Conservation (phyloP, 1,140 invertebrate genomes). For the Schlechtendalia chinensis region DNA sequence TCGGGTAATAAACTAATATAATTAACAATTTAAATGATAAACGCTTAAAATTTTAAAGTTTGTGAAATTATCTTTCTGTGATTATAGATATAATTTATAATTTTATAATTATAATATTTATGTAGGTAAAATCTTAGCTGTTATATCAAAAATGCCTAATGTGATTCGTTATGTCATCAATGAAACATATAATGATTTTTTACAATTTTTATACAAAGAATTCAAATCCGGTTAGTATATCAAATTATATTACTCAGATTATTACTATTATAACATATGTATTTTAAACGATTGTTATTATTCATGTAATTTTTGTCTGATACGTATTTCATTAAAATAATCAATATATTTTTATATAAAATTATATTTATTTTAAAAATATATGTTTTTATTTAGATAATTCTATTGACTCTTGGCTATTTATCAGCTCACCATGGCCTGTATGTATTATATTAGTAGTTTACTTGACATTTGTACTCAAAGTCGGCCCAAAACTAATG, state of each 20-base stretch:
- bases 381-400: conserved; percentile 60
- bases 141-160: neutral
- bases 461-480: conserved; percentile 69
- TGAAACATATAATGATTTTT: neutral
- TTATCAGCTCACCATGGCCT: conserved; percentile 64
- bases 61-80: no score
- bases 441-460: conserved; percentile 61
- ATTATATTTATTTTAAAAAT: neutral
- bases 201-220: neutral
- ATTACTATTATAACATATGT: no score
- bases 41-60: no score
- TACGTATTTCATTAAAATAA: neutral
- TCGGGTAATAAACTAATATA: no score
- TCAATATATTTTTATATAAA: neutral
- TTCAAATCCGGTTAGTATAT: conserved; percentile 33
- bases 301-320: neutral
- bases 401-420: conserved; percentile 63
- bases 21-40: no score
- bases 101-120: no score
- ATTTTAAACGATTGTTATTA: no score
- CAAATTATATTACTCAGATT: no score
- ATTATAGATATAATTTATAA: no score
- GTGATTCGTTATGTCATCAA: neutral
- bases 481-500: conserved; percentile 72
- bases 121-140: neutral